phyloP scores from a whole-genome alignment of 2,888 invertebrate genomes.

The Unio delphinus region DNA sequence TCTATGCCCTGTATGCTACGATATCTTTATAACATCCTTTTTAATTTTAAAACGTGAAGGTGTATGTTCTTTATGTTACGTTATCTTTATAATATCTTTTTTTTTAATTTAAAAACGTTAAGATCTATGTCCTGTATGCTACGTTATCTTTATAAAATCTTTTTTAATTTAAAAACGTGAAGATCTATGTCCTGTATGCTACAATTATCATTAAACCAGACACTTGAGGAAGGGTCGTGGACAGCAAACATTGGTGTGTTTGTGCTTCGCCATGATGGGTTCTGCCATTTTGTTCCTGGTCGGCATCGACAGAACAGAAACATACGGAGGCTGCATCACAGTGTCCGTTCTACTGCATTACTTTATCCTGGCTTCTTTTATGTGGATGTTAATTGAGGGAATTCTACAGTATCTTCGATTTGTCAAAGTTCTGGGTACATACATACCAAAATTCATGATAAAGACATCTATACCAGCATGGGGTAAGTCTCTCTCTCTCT shows the following conservation, averaged over 20 bases:
- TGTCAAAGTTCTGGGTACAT: slow-evolving; percentile 78
- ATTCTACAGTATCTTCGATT: slow-evolving; percentile 80
- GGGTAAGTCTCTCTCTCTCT: slow-evolving; percentile 70
- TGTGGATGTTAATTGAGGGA: slow-evolving; percentile 83
- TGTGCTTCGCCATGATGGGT: slow-evolving; percentile 77
- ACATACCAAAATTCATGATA: slow-evolving; percentile 76
- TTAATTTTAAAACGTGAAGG: no score
- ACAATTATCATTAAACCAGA: slow-evolving; percentile 27
- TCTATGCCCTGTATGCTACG: no score
- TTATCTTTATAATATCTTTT: no score
- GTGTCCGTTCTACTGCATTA: slow-evolving; percentile 79
- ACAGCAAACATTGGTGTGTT: slow-evolving; percentile 79
- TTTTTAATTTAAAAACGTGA: no score
- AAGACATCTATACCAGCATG: slow-evolving; percentile 79
- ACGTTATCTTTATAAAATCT: no score
- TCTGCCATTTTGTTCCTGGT: slow-evolving; percentile 74
- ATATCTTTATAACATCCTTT: no score
- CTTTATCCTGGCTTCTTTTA: slow-evolving; percentile 73
- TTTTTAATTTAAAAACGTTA: no score
- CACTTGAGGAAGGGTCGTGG: slow-evolving; percentile 78
- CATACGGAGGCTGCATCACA: slow-evolving; percentile 74
- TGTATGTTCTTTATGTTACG: no score
- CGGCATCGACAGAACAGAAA: slow-evolving; percentile 61
- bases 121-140: no score
- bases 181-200: no score